These are phyloP conservation scores for Ctenopoma kingsleyae DNA, from an alignment of 2,797 vertebrate genomes.

Conservation along the genomic window DNA sequence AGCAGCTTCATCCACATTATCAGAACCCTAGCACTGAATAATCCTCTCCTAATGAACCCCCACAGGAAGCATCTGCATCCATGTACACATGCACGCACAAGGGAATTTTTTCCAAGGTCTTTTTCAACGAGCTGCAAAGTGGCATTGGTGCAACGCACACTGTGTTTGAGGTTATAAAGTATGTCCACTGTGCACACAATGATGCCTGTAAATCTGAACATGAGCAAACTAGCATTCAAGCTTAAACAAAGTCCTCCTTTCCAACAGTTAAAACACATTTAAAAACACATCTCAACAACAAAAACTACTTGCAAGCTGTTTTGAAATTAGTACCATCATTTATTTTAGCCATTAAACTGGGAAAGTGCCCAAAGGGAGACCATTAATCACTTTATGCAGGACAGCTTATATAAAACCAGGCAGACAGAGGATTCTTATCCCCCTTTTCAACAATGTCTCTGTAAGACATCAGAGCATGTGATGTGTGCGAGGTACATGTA, in stretches of 20 bases:
- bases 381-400: slow-evolving; percentile 45
- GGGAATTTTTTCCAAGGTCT: neutral
- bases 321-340: slow-evolving; percentile 43
- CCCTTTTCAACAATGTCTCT: slow-evolving; percentile 40
- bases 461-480: slow-evolving; percentile 41
- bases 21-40: slow-evolving; percentile 46
- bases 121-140: slow-evolving; percentile 6
- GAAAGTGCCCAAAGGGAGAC: slow-evolving; percentile 40
- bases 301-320: slow-evolving; percentile 37
- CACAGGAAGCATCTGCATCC: slow-evolving; percentile 13
- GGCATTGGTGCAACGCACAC: neutral
- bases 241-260: neutral
- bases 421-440: slow-evolving; percentile 43
- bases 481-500: slow-evolving; percentile 47
- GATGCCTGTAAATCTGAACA: neutral
- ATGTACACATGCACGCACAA: slow-evolving; percentile 3
- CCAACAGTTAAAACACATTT: slow-evolving; percentile 5
- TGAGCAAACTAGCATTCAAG: neutral
- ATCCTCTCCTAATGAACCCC: slow-evolving; percentile 45
- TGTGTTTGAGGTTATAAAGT: slow-evolving; percentile 5
- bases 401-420: slow-evolving; percentile 33
- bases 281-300: slow-evolving; percentile 41
- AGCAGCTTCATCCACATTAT: slow-evolving; percentile 41
- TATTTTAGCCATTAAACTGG: slow-evolving; percentile 46
- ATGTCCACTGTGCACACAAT: neutral